Evolutionary conservation across 2,113 vertebrate species (phyloP).

Genomic region (Cyprinodon tularosa): DNA sequence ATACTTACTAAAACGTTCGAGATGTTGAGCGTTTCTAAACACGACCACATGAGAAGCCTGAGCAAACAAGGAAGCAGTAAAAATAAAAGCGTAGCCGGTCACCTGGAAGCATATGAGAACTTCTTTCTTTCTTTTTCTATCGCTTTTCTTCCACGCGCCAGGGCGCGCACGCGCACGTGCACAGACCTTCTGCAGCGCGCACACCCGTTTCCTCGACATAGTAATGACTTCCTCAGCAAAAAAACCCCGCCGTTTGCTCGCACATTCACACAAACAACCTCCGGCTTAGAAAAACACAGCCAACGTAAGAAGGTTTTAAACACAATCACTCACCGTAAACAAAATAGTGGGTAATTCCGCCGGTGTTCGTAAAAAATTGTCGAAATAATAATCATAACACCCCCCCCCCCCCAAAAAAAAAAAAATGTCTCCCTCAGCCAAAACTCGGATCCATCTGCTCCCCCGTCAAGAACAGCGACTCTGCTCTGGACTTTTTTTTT

Average conservation of each 20-base stretch:
- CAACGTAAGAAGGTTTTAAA: slow-evolving; percentile 29
- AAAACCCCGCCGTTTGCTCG: slow-evolving; percentile 36
- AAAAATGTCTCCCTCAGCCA: slow-evolving; percentile 38
- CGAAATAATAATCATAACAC: background rate
- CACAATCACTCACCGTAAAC: slow-evolving; percentile 79
- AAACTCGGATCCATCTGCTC: slow-evolving; percentile 70
- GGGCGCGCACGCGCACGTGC: slow-evolving; percentile 27
- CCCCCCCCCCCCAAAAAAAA: background rate
- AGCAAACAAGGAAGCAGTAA: background rate
- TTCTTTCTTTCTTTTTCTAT: slow-evolving; percentile 17
- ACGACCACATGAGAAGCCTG: slow-evolving; percentile 3
- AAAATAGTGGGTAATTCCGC: slow-evolving; percentile 64
- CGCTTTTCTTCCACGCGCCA: slow-evolving; percentile 26
- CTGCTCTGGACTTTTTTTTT: slow-evolving; percentile 65
- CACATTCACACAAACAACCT: slow-evolving; percentile 50
- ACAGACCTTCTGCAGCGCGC: slow-evolving; percentile 36
- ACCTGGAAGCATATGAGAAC: slow-evolving; percentile 14
- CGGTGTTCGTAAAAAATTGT: slow-evolving; percentile 50
- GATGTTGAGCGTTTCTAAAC: slow-evolving; percentile 37
- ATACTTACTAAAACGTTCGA: slow-evolving; percentile 20
- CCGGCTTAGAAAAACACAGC: slow-evolving; percentile 37
- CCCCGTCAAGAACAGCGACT: slow-evolving; percentile 63
- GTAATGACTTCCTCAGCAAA: slow-evolving; percentile 71
- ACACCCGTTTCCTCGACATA: slow-evolving; percentile 64
- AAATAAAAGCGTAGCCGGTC: slow-evolving; percentile 4